phyloP scores from a whole-genome alignment of 2,888 invertebrate genomes.

The Gibbula magus region DNA sequence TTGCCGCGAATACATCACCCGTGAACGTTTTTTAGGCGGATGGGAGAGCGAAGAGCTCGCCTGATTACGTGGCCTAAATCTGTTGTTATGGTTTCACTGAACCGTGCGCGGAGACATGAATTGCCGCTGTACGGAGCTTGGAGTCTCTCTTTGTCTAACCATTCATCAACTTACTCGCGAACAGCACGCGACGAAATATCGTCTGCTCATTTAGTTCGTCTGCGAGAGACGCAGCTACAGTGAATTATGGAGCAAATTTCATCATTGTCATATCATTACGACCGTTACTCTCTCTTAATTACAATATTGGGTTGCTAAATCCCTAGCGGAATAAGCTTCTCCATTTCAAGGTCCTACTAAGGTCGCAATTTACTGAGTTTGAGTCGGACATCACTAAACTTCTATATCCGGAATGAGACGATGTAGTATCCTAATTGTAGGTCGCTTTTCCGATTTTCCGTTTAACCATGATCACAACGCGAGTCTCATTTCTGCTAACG shows the following conservation, averaged over 20 bases:
- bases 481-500: too few species aligned
- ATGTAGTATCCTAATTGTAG: too few species aligned
- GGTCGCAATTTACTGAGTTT: too few species aligned
- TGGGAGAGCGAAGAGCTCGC: neutral
- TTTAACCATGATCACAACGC: too few species aligned
- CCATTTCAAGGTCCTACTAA: too few species aligned
- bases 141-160: neutral
- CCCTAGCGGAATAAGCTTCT: neutral
- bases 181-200: slow-evolving; percentile 8
- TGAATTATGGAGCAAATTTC: slow-evolving; percentile 1
- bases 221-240: neutral
- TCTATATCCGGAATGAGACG: too few species aligned
- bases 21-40: too few species aligned
- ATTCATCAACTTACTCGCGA: neutral
- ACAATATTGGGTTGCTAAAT: neutral
- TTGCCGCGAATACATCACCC: too few species aligned
- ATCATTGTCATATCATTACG: slow-evolving; percentile 5
- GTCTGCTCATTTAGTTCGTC: slow-evolving; percentile 3
- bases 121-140: neutral
- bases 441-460: too few species aligned
- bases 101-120: neutral
- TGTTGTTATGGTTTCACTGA: slow-evolving; percentile 1
- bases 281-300: neutral
- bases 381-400: too few species aligned
- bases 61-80: slow-evolving; percentile 1